Conservation (phyloP, 2,888 invertebrate species). For the Cosmorhoe ocellata region DNA sequence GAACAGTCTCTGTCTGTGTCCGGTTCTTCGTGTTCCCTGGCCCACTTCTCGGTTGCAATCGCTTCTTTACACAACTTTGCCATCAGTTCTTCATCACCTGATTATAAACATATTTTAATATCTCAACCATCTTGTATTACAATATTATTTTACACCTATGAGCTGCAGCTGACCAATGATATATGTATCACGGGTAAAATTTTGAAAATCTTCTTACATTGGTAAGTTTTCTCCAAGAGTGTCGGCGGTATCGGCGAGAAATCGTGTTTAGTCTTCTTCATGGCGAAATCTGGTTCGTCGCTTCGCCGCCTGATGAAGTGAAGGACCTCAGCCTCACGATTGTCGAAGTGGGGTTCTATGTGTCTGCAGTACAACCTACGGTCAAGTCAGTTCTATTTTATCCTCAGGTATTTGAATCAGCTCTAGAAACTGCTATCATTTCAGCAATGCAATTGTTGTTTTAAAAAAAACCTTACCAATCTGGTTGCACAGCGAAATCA, state of each 20-base stretch:
- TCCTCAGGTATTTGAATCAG: no score
- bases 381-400: background rate
- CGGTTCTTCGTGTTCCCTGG: slow-evolving; percentile 50
- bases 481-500: slow-evolving; percentile 67
- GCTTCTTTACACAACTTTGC: slow-evolving; percentile 65
- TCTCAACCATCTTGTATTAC: no score
- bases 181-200: no score
- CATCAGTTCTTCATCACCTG: slow-evolving; percentile 71
- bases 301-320: slow-evolving; percentile 66
- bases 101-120: background rate
- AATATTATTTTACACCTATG: no score
- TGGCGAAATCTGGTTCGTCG: slow-evolving; percentile 61
- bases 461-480: slow-evolving; percentile 55
- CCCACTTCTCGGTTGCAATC: slow-evolving; percentile 64
- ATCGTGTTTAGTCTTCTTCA: slow-evolving; percentile 58
- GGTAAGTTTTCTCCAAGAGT: slow-evolving; percentile 65
- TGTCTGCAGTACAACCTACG: slow-evolving; percentile 72
- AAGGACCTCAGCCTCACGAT: slow-evolving; percentile 57
- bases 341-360: slow-evolving; percentile 64
- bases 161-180: no score
- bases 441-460: no score
- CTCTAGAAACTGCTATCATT: no score
- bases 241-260: slow-evolving; percentile 62
- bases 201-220: slow-evolving; percentile 51
- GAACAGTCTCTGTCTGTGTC: slow-evolving; percentile 52